A percentile compares a stretch with the other conserved stretches of the same genome.
phyloP scores from a whole-genome alignment of 2,113 vertebrate species.

The Geococcyx californianus region DNA sequence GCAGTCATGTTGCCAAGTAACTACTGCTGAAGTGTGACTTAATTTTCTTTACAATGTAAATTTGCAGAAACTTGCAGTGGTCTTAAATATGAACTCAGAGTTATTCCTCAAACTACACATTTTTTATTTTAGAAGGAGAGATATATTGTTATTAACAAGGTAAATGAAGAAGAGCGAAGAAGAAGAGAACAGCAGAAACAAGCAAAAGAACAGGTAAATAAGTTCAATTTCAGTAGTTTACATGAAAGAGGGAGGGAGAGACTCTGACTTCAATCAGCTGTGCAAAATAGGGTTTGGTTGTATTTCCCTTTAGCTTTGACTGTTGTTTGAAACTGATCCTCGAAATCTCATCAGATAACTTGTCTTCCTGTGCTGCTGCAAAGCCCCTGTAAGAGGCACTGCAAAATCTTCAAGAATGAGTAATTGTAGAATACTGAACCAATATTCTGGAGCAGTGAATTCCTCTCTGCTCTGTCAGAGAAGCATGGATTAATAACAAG shows the following conservation, averaged over 20 bases:
- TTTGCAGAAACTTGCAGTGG: background rate
- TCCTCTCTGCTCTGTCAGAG: background rate
- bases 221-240: background rate
- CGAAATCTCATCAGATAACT: background rate
- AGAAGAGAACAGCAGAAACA: constrained; percentile 89
- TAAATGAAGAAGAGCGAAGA: constrained; percentile 93
- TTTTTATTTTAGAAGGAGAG: constrained; percentile 87
- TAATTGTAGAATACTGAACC: background rate
- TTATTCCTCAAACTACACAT: background rate
- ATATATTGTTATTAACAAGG: constrained; percentile 92
- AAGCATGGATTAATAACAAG: background rate
- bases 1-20: background rate
- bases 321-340: background rate
- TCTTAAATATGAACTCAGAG: background rate
- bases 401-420: background rate
- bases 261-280: background rate
- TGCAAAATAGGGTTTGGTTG: background rate
- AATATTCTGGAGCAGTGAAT: background rate
- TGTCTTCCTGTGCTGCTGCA: no score
- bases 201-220: constrained; percentile 88
- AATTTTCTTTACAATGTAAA: background rate
- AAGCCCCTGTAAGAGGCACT: background rate
- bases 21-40: background rate
- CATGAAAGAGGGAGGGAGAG: background rate
- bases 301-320: background rate